A percentile compares a stretch with the other conserved stretches of the same genome.
phyloP scores from a whole-genome alignment of 1,140 invertebrate species.

The Neodiprion virginianus region DNA sequence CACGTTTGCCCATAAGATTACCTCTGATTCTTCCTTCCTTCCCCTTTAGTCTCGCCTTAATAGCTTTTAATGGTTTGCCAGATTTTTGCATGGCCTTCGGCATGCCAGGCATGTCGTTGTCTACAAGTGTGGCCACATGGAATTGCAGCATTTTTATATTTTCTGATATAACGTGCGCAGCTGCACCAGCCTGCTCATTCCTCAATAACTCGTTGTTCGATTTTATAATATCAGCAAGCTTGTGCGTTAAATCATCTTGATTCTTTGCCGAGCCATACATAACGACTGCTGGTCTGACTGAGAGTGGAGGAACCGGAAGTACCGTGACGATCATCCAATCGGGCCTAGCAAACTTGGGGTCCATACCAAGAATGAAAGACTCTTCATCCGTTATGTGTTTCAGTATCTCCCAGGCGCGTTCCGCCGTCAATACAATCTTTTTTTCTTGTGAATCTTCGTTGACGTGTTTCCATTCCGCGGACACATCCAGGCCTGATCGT shows the following conservation, averaged over 20 bases:
- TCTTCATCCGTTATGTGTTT: conserved; percentile 98
- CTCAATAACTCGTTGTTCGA: conserved; percentile 95
- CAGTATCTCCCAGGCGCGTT: conserved; percentile 95
- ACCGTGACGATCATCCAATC: conserved; percentile 99
- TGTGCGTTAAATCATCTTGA: conserved; percentile 99
- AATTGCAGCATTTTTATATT: conserved; percentile 99
- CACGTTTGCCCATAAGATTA: conserved; percentile 99
- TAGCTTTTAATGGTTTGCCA: conserved; percentile 96
- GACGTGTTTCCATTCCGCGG: conserved; percentile 97
- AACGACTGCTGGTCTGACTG: conserved; percentile 94
- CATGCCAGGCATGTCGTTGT: conserved; percentile 99
- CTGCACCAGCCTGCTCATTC: conserved; percentile 96
- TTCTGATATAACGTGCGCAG: conserved; percentile 95
- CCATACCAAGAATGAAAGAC: conserved; percentile 94
- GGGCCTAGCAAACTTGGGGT: conserved; percentile 93
- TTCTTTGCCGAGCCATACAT: conserved; percentile 99
- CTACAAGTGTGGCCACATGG: conserved; percentile 96
- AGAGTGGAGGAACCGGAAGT: conserved; percentile 94
- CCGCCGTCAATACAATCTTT: conserved; percentile 91
- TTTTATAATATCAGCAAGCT: conserved; percentile 98
- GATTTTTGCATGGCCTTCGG: conserved; percentile 98
- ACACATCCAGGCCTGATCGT: conserved; percentile 88
- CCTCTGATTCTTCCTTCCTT: conserved; percentile 99
- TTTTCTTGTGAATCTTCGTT: conserved; percentile 98
- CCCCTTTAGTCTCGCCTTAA: conserved; percentile 89